A percentile compares a stretch with the other conserved stretches of the same genome.
phyloP scores from a whole-genome alignment of 1,140 invertebrate species.

The Aleiodes sp. region DNA sequence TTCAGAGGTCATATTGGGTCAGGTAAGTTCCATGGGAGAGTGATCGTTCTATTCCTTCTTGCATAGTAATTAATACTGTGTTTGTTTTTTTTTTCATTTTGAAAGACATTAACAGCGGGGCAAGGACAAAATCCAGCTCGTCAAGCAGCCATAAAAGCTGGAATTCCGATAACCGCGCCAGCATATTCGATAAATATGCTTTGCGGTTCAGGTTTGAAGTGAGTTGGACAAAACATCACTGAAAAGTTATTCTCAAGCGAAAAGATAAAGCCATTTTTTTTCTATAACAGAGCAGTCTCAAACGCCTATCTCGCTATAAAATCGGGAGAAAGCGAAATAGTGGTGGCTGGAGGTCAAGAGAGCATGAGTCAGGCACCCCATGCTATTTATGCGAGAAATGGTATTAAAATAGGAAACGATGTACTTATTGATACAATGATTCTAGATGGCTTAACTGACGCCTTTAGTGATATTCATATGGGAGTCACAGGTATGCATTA shows the following conservation, averaged over 20 bases:
- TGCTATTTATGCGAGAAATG: slow-evolving; percentile 72
- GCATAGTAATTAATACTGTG: no score
- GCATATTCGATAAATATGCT: slow-evolving; percentile 85
- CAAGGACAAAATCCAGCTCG: slow-evolving; percentile 89
- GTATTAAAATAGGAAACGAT: slow-evolving; percentile 76
- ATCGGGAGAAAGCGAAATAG: slow-evolving; percentile 74
- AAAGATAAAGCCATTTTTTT: slow-evolving; percentile 24
- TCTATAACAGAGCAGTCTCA: slow-evolving; percentile 71
- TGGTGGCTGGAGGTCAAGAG: slow-evolving; percentile 87
- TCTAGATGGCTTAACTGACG: slow-evolving; percentile 83
- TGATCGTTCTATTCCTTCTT: slow-evolving; percentile 18
- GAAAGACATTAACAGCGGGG: slow-evolving; percentile 73
- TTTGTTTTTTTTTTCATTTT: slow-evolving; percentile 20
- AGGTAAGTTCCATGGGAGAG: slow-evolving; percentile 68
- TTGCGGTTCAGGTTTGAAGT: slow-evolving; percentile 88
- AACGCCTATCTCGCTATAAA: slow-evolving; percentile 78
- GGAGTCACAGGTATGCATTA: slow-evolving; percentile 79
- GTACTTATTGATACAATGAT: slow-evolving; percentile 78
- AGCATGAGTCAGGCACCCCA: slow-evolving; percentile 86
- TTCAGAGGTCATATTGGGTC: slow-evolving; percentile 87
- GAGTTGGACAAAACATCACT: slow-evolving; percentile 42
- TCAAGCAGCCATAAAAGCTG: slow-evolving; percentile 81
- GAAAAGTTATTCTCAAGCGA: background rate
- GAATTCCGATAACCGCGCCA: slow-evolving; percentile 78
- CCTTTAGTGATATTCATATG: slow-evolving; percentile 84